Evolutionary conservation across 2,113 vertebrate genomes (phyloP), one percentile per base, ranked within the genome.

Genomic region (Ailuropoda melanoleuca): DNA sequence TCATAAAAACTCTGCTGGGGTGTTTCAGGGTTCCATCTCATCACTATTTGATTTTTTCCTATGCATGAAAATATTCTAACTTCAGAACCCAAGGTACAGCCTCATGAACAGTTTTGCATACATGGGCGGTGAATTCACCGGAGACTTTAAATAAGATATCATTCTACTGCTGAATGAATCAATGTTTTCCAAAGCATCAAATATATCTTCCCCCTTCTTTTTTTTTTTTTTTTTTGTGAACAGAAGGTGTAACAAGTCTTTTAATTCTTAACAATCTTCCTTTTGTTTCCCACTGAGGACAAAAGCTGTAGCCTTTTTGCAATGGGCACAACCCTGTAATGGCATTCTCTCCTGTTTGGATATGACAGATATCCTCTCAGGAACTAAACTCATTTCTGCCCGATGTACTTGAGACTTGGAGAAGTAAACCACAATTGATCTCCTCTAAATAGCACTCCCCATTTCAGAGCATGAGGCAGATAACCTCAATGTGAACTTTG

Each of bases 401-500:
- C 95, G 93, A 95, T 98, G 98, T 98, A 98, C 98, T 98, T 97
- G 97, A 98, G 98, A 98, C 97, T 91, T 94, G 93, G 94, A 97
- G 98, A 98, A 98, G 97, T 98, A 98, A 98, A 98, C 98, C 97
- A 85, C 96, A 98, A 99, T 98, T 99, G 98, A 94, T 99, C 96
- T 98, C 98, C 96, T 98, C 96, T 86, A 97, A 99, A 98, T 94
- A 92, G 92, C 77, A 93, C 97, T 98, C 97, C 95, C 82, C 48
- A 92, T 97, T 97, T 99, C 93, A 94, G 84, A 88, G 75, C 92
- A 90, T 95, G 96, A 97, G 80, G 97, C 85, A 97, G 94, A 98
- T 99, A 98, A 99, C 99, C 98, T 99, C 99, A 90, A 78, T 66
- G 75, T 99, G 99, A 99, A 99, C 99, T 99, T 99, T 98, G 88